Evolutionary conservation across 1,140 invertebrate genomes (phyloP), one percentile per base, ranked within the genome.

Genomic region (Luehdorfia chinensis): DNA sequence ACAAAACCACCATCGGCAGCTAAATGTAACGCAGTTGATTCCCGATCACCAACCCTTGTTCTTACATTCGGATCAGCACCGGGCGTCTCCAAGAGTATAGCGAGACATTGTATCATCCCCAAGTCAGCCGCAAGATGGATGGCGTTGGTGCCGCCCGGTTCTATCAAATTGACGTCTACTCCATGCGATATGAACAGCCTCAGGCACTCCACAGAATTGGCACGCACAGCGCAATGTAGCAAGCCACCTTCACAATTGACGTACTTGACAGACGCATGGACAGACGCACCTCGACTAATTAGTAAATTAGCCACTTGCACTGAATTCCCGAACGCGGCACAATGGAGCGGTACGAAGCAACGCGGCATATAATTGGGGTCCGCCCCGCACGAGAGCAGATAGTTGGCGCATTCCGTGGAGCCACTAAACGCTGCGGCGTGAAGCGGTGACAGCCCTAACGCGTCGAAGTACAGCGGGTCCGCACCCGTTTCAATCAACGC

Each of bases 351-450:
- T 0, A 92, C 92, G 62, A 92, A 93, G 53, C 89, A 91, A 75
- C 91, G 92, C 46, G 89, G 88, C 52, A 88, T 87, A 13, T 89
- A 83, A 80, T 93, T 92, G 2, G 94, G 88, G 66, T 92, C 91
- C 31, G 90, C 89, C 1, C 92, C 92, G 53, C 91, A 88, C 13
- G 88, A 75, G 23, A 95, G 89, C 2, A 96, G 78, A 60, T 91
- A 92, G 44, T 88, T 89, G 7, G 93, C 89, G 25, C 92, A 92
- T n/a, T 91, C 89, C 18, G 91, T 66, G 55, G 91, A 94, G 8
- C 94, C 92, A 57, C 92, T 93, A 64, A 94, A 95, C 1, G 94
- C 91, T n/a, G 91, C 90, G 43, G 94, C 81, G 72, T 95, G 93
- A 14, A 95, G 64, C 2, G 93, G 90, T 0, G 90, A 91, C 39